Conservation (phyloP, 2,113 vertebrate genomes). For the Salvelinus sp. region DNA sequence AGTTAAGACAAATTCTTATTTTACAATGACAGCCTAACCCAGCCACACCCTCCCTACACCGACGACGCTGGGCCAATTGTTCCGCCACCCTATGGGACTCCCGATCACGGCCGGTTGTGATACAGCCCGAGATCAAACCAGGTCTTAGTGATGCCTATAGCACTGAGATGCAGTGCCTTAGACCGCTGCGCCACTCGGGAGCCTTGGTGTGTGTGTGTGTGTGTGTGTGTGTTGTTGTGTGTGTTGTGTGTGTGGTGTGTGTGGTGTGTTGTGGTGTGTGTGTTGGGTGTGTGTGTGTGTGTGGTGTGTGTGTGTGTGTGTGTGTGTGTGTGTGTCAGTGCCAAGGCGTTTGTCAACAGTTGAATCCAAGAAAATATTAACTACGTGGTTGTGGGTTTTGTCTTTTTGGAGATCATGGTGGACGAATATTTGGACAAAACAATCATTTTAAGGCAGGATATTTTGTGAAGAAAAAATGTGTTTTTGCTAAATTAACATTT, state of each 20-base stretch:
- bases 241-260: conserved; percentile 35
- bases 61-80: too few relatives aligned
- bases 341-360: too few relatives aligned
- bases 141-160: too few relatives aligned
- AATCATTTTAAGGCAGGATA: background rate
- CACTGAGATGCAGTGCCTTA: too few relatives aligned
- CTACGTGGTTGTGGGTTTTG: background rate
- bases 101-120: too few relatives aligned
- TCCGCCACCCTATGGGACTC: too few relatives aligned
- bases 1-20: too few relatives aligned
- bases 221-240: background rate
- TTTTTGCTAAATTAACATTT: background rate
- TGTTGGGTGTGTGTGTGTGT: background rate
- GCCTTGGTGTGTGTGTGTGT: background rate
- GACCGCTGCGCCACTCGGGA: too few relatives aligned
- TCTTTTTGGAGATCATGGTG: background rate
- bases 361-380: too few relatives aligned
- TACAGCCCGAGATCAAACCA: too few relatives aligned
- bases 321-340: background rate
- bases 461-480: background rate
- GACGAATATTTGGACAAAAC: background rate
- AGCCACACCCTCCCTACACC: too few relatives aligned
- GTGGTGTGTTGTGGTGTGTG: background rate
- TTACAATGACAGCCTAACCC: too few relatives aligned
- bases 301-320: conserved; percentile 37